Conservation (phyloP, 2,113 vertebrate species). For the Thunnus maccoyii region DNA sequence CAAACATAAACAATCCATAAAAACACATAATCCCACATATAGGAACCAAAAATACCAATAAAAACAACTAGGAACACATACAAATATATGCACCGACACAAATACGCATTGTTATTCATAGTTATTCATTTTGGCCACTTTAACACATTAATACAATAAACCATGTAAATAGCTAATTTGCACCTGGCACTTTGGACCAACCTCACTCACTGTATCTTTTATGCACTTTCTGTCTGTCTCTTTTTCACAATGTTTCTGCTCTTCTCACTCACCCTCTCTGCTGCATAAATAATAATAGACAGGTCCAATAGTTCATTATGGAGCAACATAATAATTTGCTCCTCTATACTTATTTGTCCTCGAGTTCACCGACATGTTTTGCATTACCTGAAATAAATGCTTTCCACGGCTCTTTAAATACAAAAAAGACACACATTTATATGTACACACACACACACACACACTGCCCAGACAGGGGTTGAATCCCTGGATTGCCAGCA, state of each 20-base stretch:
- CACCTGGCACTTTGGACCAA: slow-evolving; percentile 19
- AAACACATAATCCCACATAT: too few relatives aligned
- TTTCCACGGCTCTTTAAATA: neutral
- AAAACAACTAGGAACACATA: neutral
- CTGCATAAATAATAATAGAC: slow-evolving; percentile 14
- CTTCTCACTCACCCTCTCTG: neutral
- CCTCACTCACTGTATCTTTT: neutral
- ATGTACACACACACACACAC: neutral
- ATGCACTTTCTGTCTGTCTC: neutral
- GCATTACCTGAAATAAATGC: slow-evolving; percentile 9
- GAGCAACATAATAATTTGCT: slow-evolving; percentile 19
- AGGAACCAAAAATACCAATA: too few relatives aligned
- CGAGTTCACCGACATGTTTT: slow-evolving; percentile 14
- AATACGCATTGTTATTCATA: neutral
- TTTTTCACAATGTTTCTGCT: neutral
- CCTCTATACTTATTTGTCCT: slow-evolving; percentile 18
- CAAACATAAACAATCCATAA: neutral
- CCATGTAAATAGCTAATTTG: neutral
- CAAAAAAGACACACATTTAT: neutral
- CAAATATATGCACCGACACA: neutral
- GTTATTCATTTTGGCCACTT: slow-evolving; percentile 9
- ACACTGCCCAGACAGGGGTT: neutral
- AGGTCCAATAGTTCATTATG: neutral
- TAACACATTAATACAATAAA: neutral
- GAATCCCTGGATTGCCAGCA: slow-evolving; percentile 21